Evolutionary conservation across 2,797 vertebrate species (phyloP), one percentile per base, ranked within the genome.

Genomic region (Malurus splendens): DNA sequence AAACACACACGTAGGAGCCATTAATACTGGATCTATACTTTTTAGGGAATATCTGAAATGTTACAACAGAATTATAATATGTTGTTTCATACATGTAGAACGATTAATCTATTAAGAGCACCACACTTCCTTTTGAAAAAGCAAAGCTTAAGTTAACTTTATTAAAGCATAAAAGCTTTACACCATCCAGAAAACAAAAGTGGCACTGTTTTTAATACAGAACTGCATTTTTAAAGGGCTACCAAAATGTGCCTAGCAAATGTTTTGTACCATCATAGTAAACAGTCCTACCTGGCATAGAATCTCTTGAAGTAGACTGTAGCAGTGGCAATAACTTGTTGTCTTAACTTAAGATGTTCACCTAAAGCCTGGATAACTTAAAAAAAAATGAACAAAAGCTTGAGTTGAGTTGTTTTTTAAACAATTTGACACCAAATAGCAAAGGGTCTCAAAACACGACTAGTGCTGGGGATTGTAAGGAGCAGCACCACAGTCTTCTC

Each of bases 1-100:
- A 97, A 99, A 99, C 92, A 99, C 99, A 97, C 99, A 99, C n/a
- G 99, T 99, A 77, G 99, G 99, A 95, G 99, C 99, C 99, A 99
- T 99, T 95, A 99, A 98, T 82, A 99, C 99, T 73, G 99, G 99
- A 97, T 99, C 99, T 96, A 99, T 99, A 97, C 99, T 99, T 97
- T 99, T 99, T 96, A 99, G 95, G 90, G 99, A 99, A 96, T 99
- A 99, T 95, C 99, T 99, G 96, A 89, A 97, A 96, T 94, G 67
- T 89, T 74, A 96, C 87, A 96, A 96, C 88, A 94, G 93, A 96
- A 89, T 96, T 94, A 96, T 89, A 93, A 95, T 92, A 89, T 70
- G 67, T 94, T 90, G 92, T 83, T 87, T 92, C 74, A 95, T 50
- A 92, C 72, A 93, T 6, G 79, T 82, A 95, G 70, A 93, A 93